Conservation (phyloP, 2,888 invertebrate genomes). For the Gasteruption jaculator region DNA sequence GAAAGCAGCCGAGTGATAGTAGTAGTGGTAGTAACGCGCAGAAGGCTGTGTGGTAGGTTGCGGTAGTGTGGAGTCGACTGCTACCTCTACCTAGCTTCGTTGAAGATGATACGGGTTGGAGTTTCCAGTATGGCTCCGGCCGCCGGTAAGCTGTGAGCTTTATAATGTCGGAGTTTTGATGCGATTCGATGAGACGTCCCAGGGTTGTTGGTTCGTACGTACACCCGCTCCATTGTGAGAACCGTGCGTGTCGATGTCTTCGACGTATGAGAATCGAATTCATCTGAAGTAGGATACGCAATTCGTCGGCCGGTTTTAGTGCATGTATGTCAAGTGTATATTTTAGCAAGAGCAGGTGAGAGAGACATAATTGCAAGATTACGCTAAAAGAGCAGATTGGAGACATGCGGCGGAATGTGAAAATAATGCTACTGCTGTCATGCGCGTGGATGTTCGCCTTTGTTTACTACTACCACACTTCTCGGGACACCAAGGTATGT, state of each 20-base stretch:
- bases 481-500: constrained; percentile 56
- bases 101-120: too few relatives aligned
- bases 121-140: constrained; percentile 43
- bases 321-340: too few relatives aligned
- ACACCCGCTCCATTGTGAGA: constrained; percentile 1
- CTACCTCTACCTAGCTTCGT: too few relatives aligned
- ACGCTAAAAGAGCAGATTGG: constrained; percentile 9
- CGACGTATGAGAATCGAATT: constrained; percentile 7
- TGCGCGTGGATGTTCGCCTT: constrained; percentile 64
- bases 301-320: too few relatives aligned
- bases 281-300: not conserved
- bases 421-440: constrained; percentile 59
- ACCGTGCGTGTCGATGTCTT: constrained; percentile 17
- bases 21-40: too few relatives aligned
- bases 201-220: constrained; percentile 18
- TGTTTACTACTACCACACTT: constrained; percentile 61
- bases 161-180: too few relatives aligned
- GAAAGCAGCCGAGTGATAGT: too few relatives aligned
- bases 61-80: too few relatives aligned
- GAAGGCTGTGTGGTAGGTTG: too few relatives aligned
- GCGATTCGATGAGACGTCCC: constrained; percentile 19
- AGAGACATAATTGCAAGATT: constrained; percentile 10
- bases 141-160: constrained; percentile 42
- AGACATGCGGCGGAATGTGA: constrained; percentile 61
- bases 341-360: constrained; percentile 11